Base-by-base conservation (phyloP, 2,113 vertebrate genomes). In the Epinephelus lanceolatus region DNA sequence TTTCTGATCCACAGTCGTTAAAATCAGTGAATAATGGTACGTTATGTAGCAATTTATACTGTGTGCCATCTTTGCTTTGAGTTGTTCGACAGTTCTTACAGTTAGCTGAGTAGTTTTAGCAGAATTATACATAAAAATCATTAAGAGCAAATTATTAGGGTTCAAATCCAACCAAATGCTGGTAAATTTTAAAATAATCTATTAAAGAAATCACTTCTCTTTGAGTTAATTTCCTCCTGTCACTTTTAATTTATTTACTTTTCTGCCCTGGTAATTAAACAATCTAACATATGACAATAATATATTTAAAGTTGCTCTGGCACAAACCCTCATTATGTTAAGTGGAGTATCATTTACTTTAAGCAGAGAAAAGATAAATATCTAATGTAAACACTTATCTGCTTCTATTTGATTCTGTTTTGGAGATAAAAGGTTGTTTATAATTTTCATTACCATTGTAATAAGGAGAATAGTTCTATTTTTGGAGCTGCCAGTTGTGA, bases 391-490 rank as follows among this genome's bases (percentile, higher is more conserved):
- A 80, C 45, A 67, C 55, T 42, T 79, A 59, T 80, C 69, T 40
- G 27, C 69, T 25, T 76, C 68, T 47, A 40, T 76, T 78, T 79
- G 14, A 62, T 83, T 85, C 25, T 70, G 27, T 83, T 87, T 80
- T 77, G 68, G 40, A 70, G 33, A 71, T 30, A 60, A 80, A 45
- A 14, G 9, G 3, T 63, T 79, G 56, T 86, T 78, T 72, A 74
- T 51, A 57, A 23, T 57, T 57, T 88, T 74, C 59, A 42, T 83
- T 85, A 63, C 65, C 45, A 9, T 81, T 84, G 83, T 89, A 68
- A 88, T 79, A 86, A 71, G 42, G 45, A 71, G 47, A 11, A 84
- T 71, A 23, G 68, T 90, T 90, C 60, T 88, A 79, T 88, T 89
- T 89, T 89, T 84, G 80, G 76, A 90, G 81, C 72, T 89, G 76